phyloP scores from a whole-genome alignment of 2,113 vertebrate species.

The Nicator chloris region DNA sequence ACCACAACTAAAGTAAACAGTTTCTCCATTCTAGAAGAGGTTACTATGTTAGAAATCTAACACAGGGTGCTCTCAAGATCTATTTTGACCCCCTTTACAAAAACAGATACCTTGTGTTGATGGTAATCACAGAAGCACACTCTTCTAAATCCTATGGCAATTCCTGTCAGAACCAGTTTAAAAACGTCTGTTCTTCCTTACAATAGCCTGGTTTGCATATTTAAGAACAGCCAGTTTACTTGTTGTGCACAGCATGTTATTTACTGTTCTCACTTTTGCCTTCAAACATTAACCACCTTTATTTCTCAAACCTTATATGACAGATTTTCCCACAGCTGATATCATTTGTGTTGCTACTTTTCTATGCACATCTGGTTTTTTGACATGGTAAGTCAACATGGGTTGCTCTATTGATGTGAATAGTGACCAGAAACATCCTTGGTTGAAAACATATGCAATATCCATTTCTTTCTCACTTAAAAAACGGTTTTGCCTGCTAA shows the following conservation, averaged over 20 bases:
- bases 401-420: not conserved
- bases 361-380: not conserved
- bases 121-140: not conserved
- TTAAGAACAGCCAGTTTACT: not conserved
- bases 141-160: not conserved
- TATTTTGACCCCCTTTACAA: not conserved
- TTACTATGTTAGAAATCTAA: not conserved
- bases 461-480: not conserved
- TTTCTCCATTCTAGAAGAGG: not conserved
- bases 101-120: not conserved
- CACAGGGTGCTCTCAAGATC: not conserved
- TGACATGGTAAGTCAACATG: not conserved
- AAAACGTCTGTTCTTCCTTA: not conserved
- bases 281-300: not conserved
- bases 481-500: not conserved
- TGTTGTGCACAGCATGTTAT: not conserved
- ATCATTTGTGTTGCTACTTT: not conserved
- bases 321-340: not conserved
- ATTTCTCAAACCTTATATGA: not conserved
- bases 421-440: not conserved
- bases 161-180: not conserved
- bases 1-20: not conserved
- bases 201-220: not conserved
- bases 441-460: not conserved
- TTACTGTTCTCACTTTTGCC: not conserved